Evolutionary conservation across 2,797 vertebrate species (phyloP).

Genomic region (Ctenopoma kingsleyae): DNA sequence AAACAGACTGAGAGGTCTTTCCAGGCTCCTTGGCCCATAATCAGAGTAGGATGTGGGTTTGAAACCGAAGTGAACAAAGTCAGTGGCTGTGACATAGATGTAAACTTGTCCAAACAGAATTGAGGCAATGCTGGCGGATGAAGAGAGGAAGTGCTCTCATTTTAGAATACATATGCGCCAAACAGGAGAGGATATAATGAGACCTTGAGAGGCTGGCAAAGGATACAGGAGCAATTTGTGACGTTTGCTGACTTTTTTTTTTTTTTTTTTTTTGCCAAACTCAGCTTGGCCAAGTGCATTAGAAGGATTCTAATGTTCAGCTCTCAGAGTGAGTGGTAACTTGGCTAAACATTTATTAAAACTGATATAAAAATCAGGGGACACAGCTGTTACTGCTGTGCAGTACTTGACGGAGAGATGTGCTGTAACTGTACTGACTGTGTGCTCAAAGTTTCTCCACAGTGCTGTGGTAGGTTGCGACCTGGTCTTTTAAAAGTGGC

Average conservation of each 20-base stretch:
- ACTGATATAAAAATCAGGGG: constrained; percentile 65
- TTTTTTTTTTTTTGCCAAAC: constrained; percentile 43
- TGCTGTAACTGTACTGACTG: constrained; percentile 35
- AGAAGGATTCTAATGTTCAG: constrained; percentile 22
- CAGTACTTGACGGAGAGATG: constrained; percentile 40
- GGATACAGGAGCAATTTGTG: constrained; percentile 45
- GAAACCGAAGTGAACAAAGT: constrained; percentile 54
- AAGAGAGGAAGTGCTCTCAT: constrained; percentile 40
- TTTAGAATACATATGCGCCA: constrained; percentile 45
- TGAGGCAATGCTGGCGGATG: constrained; percentile 15
- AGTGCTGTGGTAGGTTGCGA: background rate
- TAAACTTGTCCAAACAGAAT: constrained; percentile 52
- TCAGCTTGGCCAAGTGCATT: constrained; percentile 28
- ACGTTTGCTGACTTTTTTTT: constrained; percentile 44
- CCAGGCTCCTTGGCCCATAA: constrained; percentile 68
- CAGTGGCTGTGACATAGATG: constrained; percentile 47
- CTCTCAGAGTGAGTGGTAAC: constrained; percentile 51
- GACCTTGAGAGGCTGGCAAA: constrained; percentile 32
- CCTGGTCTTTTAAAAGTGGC: background rate
- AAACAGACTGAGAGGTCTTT: constrained; percentile 75
- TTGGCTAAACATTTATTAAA: constrained; percentile 68
- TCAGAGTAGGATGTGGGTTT: constrained; percentile 77
- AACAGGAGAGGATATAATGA: constrained; percentile 39
- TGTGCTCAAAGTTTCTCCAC: constrained; percentile 1
- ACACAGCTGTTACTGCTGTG: constrained; percentile 70